Evolutionary conservation across 1,140 invertebrate genomes (phyloP).

Genomic region (Papilio polytes): DNA sequence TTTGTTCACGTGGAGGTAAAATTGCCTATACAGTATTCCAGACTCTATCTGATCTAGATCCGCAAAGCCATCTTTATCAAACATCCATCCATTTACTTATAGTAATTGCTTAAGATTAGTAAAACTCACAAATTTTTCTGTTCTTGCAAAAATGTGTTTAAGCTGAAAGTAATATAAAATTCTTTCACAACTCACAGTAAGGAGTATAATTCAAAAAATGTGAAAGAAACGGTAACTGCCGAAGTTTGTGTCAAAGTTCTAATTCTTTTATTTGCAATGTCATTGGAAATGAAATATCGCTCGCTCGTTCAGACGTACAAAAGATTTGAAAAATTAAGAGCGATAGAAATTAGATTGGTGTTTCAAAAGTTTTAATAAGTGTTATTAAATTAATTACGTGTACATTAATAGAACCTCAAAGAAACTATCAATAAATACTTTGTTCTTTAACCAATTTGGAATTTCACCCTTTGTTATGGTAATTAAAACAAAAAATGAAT

Average conservation of each 20-base stretch:
- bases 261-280: constrained; percentile 27
- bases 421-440: background rate
- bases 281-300: constrained; percentile 25
- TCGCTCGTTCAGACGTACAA: background rate
- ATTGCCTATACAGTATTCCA: too few species aligned
- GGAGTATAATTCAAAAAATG: constrained; percentile 22
- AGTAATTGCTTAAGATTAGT: background rate
- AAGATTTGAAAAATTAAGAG: constrained; percentile 16
- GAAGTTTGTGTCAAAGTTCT: constrained; percentile 27
- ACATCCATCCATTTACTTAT: too few species aligned
- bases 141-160: background rate
- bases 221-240: constrained; percentile 22
- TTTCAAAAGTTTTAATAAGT: background rate
- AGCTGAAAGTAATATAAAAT: constrained; percentile 10
- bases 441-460: background rate
- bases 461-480: background rate
- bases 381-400: background rate
- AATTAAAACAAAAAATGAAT: background rate
- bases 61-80: too few species aligned
- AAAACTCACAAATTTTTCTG: background rate
- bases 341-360: background rate
- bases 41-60: too few species aligned
- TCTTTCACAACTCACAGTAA: constrained; percentile 18
- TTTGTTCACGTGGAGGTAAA: too few species aligned
- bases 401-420: background rate